These are phyloP conservation scores for Rhagonycha fulva DNA, from an alignment of 2,888 invertebrate species.

Conservation along the genomic window DNA sequence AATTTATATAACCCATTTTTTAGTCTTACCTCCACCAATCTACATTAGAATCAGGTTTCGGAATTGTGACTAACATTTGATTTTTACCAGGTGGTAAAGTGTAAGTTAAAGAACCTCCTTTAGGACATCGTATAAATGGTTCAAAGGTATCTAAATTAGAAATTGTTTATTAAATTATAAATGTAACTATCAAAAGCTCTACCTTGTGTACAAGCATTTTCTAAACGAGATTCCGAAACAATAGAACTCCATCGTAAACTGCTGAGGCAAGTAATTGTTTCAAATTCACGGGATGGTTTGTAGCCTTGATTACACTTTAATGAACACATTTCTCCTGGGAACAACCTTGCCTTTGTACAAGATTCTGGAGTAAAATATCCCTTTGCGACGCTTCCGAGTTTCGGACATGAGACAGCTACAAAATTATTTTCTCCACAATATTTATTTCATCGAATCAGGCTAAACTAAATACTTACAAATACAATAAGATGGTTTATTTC, in stretches of 20 bases:
- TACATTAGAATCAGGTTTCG: conserved; percentile 66
- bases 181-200: neutral
- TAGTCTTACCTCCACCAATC: conserved; percentile 62
- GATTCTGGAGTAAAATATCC: conserved; percentile 59
- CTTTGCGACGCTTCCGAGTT: conserved; percentile 54
- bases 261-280: conserved; percentile 40
- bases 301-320: conserved; percentile 58
- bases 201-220: conserved; percentile 45
- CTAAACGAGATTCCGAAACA: conserved; percentile 30
- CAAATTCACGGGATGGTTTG: conserved; percentile 41
- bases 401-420: conserved; percentile 57
- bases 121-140: conserved; percentile 68
- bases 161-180: neutral
- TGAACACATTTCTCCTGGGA: conserved; percentile 57
- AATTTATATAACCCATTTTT: neutral
- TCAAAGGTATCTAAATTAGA: conserved; percentile 49
- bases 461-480: conserved; percentile 56
- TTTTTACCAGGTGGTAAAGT: conserved; percentile 58
- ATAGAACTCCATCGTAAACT: conserved; percentile 44
- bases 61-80: conserved; percentile 57
- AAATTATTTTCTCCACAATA: neutral
- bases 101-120: conserved; percentile 59
- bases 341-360: conserved; percentile 57
- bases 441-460: neutral
- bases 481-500: conserved; percentile 57